Conservation (phyloP, 2,113 vertebrate species). For the Passer domesticus region DNA sequence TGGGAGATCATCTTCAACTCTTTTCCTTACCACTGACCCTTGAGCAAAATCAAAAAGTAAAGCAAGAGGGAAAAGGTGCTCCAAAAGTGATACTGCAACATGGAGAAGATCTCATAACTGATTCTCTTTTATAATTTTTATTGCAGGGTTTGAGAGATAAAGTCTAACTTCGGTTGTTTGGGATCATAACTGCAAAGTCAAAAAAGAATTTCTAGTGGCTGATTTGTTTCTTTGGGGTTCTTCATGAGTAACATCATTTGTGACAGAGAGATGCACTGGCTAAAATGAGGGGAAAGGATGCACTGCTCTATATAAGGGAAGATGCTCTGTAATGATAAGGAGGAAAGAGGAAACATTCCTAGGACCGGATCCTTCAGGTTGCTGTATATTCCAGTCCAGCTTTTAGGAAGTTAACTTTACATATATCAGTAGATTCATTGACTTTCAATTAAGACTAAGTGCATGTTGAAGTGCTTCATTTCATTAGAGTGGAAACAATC, state of each 20-base stretch:
- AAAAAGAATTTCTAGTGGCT: conserved; percentile 24
- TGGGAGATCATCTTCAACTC: not conserved
- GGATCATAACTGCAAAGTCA: conserved; percentile 7
- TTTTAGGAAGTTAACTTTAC: conserved; percentile 9
- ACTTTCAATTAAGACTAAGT: conserved; percentile 22
- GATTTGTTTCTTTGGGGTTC: not conserved
- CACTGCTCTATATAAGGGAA: not conserved
- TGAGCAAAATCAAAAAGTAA: not conserved
- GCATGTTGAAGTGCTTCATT: not conserved
- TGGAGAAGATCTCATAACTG: fast-evolving
- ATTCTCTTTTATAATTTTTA: not conserved
- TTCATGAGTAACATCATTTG: conserved; percentile 33
- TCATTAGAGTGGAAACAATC: not conserved
- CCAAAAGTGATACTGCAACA: not conserved
- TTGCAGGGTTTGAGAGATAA: not conserved
- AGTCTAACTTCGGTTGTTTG: not conserved
- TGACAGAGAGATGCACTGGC: not conserved
- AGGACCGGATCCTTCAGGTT: not conserved
- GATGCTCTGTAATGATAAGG: not conserved
- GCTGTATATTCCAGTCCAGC: not conserved
- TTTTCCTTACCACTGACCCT: not conserved
- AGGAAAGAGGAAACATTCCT: not conserved
- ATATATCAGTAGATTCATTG: not conserved
- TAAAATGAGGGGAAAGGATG: not conserved
- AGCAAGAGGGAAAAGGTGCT: not conserved